A percentile compares a stretch with the other conserved stretches of the same genome.
Evolutionary conservation across 2,797 vertebrate genomes (phyloP).

Genomic region (Poecilia velifera): DNA sequence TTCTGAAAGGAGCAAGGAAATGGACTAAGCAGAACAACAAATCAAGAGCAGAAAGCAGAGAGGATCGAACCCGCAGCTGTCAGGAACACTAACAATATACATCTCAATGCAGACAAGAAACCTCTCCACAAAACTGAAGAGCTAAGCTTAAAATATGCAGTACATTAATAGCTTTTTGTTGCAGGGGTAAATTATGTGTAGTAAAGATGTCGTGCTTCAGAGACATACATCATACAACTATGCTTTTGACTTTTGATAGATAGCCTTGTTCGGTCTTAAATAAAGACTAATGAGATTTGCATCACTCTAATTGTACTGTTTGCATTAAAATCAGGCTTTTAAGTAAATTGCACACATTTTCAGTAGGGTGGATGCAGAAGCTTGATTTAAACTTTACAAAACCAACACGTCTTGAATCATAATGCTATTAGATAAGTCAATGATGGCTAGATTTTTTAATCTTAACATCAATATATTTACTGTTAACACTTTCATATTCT

Average conservation of each 20-base stretch:
- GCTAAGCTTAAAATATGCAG: neutral
- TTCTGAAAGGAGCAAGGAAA: conserved; percentile 41
- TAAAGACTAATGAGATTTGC: neutral
- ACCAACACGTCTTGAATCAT: neutral
- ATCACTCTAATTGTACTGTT: neutral
- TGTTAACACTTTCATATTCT: conserved; percentile 3
- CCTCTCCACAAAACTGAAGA: neutral
- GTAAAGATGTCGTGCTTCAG: neutral
- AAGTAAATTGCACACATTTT: neutral
- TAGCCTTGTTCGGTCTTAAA: neutral
- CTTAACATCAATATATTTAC: neutral
- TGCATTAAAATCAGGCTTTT: neutral
- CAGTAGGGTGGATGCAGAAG: neutral
- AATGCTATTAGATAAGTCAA: neutral
- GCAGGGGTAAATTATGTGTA: neutral
- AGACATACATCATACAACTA: neutral
- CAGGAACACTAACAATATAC: conserved; percentile 23
- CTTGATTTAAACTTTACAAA: neutral
- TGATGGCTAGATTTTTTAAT: neutral
- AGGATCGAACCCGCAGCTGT: conserved; percentile 30
- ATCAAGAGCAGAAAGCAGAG: conserved; percentile 30
- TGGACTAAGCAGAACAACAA: conserved; percentile 43
- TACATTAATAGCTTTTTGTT: neutral
- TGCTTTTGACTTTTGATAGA: neutral
- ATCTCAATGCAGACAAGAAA: neutral